Conservation (phyloP, 64 coral and sea anemone species). For the Dendronephthya gigantea region DNA sequence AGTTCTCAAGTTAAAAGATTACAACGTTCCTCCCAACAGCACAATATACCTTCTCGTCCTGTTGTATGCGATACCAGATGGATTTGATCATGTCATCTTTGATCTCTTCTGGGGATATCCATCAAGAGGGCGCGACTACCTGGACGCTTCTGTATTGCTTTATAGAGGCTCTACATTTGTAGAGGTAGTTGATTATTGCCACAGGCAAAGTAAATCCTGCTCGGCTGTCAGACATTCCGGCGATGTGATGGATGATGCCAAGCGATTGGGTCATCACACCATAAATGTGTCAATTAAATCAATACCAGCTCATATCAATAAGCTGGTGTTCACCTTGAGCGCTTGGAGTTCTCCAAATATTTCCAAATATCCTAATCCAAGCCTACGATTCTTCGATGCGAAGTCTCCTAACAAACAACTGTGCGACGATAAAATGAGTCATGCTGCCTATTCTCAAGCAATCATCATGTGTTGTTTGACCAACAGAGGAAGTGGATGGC, state of each 20-base stretch:
- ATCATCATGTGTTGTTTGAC: constrained; percentile 67
- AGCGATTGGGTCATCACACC: constrained; percentile 58
- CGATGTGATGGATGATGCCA: constrained; percentile 52
- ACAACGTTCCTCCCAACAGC: constrained; percentile 45
- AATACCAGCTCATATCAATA: constrained; percentile 47
- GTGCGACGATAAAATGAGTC: constrained; percentile 61
- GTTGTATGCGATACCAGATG: constrained; percentile 64
- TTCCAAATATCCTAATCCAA: constrained; percentile 37
- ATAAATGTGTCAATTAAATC: constrained; percentile 7
- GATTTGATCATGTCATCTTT: constrained; percentile 44
- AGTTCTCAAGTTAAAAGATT: constrained; percentile 36
- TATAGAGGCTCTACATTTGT: constrained; percentile 51
- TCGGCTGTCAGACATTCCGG: constrained; percentile 61
- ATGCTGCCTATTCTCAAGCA: constrained; percentile 78
- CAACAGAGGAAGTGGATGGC: constrained; percentile 42
- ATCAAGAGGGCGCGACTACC: constrained; percentile 17
- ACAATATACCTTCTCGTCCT: constrained; percentile 73
- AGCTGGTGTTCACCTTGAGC: constrained; percentile 84
- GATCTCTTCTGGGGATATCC: constrained; percentile 63
- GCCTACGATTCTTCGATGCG: constrained; percentile 61
- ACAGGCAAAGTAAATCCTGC: neutral
- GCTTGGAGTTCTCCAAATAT: constrained; percentile 71
- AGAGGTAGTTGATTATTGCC: constrained; percentile 38
- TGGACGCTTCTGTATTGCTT: constrained; percentile 88
- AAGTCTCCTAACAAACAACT: constrained; percentile 77